Percentiles rank a stretch among this genome's conserved stretches.
phyloP scores from a whole-genome alignment of 2,113 vertebrate species.

The Quiscalus mexicanus region DNA sequence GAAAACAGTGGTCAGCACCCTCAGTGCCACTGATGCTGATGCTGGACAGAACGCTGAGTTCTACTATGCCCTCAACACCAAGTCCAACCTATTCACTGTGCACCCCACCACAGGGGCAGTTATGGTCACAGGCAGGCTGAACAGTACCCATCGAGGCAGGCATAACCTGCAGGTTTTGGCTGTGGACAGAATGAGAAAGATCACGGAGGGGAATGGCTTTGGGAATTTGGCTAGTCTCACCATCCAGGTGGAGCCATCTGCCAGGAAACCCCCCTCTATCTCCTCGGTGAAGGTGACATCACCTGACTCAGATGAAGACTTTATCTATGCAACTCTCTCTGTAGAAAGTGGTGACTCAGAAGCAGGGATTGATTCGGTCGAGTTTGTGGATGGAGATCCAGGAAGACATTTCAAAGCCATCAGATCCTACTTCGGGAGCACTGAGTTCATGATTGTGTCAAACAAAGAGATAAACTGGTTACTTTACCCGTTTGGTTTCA shows the following conservation, averaged over 20 bases:
- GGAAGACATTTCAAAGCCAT: conserved; percentile 85
- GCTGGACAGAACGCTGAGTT: conserved; percentile 89
- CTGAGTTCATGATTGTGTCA: conserved; percentile 86
- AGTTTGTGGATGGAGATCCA: conserved; percentile 86
- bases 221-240: conserved; percentile 85
- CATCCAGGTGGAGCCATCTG: conserved; percentile 81
- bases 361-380: conserved; percentile 75
- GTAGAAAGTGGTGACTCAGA: conserved; percentile 78
- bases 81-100: conserved; percentile 81
- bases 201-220: conserved; percentile 84
- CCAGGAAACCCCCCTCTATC: conserved; percentile 77
- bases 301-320: conserved; percentile 61
- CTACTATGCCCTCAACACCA: conserved; percentile 87
- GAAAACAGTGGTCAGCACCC: conserved; percentile 80
- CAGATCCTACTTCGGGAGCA: conserved; percentile 77
- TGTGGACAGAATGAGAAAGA: conserved; percentile 91
- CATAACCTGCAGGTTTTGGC: conserved; percentile 90
- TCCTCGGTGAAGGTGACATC: conserved; percentile 48
- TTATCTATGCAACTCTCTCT: conserved; percentile 77
- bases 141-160: conserved; percentile 77
- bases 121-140: conserved; percentile 81
- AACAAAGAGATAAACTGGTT: conserved; percentile 86
- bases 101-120: conserved; percentile 90
- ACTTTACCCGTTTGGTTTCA: conserved; percentile 83
- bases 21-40: conserved; percentile 93